phyloP scores from a whole-genome alignment of 2,113 vertebrate species.

The Butorides virescens region DNA sequence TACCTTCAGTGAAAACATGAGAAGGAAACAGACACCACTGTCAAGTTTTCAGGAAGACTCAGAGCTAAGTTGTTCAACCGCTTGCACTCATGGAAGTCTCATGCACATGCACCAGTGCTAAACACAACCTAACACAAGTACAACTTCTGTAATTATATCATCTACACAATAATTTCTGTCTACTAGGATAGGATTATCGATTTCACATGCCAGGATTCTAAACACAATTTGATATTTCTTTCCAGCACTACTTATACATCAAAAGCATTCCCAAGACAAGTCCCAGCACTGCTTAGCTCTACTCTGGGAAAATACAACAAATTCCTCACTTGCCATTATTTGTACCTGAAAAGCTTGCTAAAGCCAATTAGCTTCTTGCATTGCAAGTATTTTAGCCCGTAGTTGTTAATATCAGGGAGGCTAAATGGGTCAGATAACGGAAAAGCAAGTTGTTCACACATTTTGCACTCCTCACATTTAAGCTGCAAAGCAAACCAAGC shows the following conservation, averaged over 20 bases:
- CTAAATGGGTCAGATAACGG: neutral
- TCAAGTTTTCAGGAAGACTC: neutral
- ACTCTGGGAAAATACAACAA: neutral
- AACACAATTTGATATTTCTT: neutral
- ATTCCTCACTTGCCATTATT: neutral
- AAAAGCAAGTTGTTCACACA: neutral
- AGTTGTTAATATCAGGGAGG: neutral
- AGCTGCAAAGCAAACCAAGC: neutral
- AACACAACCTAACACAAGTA: neutral
- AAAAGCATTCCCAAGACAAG: conserved; percentile 19
- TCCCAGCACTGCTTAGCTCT: neutral
- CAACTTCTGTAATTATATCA: neutral
- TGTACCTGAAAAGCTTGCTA: neutral
- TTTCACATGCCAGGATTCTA: neutral
- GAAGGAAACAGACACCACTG: neutral
- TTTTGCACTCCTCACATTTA: neutral
- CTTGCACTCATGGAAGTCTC: neutral
- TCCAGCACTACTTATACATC: neutral
- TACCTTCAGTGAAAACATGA: neutral
- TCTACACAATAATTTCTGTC: neutral
- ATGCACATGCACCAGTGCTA: neutral
- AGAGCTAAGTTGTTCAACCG: neutral
- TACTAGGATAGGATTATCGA: neutral
- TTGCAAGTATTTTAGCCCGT: neutral
- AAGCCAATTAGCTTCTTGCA: neutral